Conservation (phyloP, 2,113 vertebrate species). For the Dendrocopos noguchii region DNA sequence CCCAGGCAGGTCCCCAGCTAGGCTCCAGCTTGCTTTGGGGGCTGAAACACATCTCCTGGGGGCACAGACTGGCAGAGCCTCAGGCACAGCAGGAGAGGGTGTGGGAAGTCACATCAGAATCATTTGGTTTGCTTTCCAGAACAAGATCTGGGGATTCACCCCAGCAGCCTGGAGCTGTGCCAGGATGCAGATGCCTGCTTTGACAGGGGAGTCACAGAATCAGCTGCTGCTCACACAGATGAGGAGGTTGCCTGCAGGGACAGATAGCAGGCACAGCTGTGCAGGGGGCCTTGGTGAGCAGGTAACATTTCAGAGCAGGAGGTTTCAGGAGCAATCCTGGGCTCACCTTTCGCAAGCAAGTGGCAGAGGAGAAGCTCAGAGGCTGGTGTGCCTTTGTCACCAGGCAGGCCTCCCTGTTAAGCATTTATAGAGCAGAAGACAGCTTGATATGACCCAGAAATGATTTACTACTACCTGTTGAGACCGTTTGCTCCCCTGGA, state of each 20-base stretch:
- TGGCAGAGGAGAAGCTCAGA: not conserved
- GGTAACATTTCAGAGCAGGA: not conserved
- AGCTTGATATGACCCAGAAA: not conserved
- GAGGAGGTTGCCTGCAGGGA: not conserved
- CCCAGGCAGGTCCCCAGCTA: not conserved
- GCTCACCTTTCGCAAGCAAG: not conserved
- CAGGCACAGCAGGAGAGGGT: not conserved
- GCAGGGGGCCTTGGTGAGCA: not conserved
- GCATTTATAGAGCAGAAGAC: not conserved
- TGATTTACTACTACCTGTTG: not conserved
- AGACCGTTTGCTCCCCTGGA: not conserved
- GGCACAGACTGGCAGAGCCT: not conserved
- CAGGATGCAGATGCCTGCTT: not conserved
- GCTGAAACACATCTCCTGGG: not conserved
- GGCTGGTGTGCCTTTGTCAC: accelerated
- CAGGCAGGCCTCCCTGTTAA: not conserved
- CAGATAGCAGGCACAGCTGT: not conserved
- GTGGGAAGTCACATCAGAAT: not conserved
- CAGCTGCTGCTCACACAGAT: not conserved
- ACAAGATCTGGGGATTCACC: not conserved
- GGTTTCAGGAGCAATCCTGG: not conserved
- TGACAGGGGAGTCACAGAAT: not conserved
- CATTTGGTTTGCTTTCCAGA: not conserved
- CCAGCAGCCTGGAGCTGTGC: not conserved
- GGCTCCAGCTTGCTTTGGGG: not conserved